phyloP scores from a whole-genome alignment of 2,797 vertebrate genomes.

The Allobates femoralis region DNA sequence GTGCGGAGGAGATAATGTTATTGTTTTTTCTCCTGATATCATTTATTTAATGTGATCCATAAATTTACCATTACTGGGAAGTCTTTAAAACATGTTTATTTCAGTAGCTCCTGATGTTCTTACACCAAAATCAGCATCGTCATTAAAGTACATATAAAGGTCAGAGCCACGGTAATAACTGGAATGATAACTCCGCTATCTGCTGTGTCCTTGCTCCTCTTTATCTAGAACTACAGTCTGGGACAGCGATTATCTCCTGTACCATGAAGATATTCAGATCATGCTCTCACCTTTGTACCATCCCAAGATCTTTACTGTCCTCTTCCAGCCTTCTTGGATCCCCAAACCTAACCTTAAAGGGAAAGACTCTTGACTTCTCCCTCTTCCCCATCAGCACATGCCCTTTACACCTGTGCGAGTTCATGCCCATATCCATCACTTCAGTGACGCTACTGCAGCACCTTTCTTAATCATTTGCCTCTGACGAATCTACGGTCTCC shows the following conservation, averaged over 20 bases:
- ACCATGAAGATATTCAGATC: neutral
- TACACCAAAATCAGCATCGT: neutral
- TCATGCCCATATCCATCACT: too few relatives aligned
- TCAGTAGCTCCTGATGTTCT: neutral
- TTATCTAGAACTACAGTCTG: too few relatives aligned
- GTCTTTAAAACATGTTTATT: slow-evolving; percentile 41
- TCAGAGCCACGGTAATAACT: neutral
- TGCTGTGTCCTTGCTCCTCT: neutral
- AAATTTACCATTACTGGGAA: slow-evolving; percentile 37
- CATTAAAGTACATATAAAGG: neutral
- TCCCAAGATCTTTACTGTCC: neutral
- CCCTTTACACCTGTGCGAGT: too few relatives aligned
- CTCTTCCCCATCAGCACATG: too few relatives aligned
- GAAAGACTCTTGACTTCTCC: too few relatives aligned
- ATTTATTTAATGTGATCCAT: slow-evolving; percentile 43
- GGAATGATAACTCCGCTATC: too few relatives aligned
- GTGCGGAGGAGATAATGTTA: neutral
- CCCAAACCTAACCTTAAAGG: neutral
- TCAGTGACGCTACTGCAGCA: too few relatives aligned
- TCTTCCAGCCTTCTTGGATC: neutral
- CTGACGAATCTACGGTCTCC: too few relatives aligned
- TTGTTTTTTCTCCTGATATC: neutral
- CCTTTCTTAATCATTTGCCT: too few relatives aligned
- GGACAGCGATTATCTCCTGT: neutral
- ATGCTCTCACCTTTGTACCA: neutral